A percentile compares a stretch with the other conserved stretches of the same genome.
phyloP scores from a whole-genome alignment of 2,113 vertebrate species.

The Sakesphorus luctuosus region DNA sequence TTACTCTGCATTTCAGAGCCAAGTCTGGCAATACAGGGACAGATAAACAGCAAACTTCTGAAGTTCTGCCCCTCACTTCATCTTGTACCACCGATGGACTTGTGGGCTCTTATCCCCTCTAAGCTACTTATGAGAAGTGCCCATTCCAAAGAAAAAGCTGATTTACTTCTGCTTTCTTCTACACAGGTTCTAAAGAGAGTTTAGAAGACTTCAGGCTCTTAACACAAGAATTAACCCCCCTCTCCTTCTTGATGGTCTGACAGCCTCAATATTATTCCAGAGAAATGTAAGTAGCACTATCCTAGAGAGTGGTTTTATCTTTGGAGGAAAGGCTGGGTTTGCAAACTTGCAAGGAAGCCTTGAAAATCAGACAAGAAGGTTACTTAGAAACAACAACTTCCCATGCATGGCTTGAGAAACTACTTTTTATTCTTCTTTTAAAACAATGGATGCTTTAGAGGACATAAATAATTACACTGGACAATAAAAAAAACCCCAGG shows the following conservation, averaged over 20 bases:
- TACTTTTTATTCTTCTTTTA: background rate
- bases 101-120: background rate
- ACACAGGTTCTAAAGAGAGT: background rate
- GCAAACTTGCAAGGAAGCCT: background rate
- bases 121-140: background rate
- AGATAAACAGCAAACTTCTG: background rate
- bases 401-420: background rate
- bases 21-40: background rate
- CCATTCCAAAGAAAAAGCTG: background rate
- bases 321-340: background rate
- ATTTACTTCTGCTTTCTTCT: conserved; percentile 15
- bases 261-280: background rate
- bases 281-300: background rate
- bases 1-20: background rate
- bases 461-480: background rate
- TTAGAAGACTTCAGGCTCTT: background rate
- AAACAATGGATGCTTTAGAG: background rate
- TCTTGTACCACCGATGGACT: background rate
- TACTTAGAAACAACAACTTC: background rate
- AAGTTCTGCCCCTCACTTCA: background rate
- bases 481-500: background rate
- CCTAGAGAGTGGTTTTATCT: background rate
- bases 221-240: background rate
- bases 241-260: background rate
- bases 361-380: background rate